These are phyloP conservation scores for Drosophila neocordata DNA, from an alignment of 1,140 invertebrate genomes.

Conservation along the genomic window DNA sequence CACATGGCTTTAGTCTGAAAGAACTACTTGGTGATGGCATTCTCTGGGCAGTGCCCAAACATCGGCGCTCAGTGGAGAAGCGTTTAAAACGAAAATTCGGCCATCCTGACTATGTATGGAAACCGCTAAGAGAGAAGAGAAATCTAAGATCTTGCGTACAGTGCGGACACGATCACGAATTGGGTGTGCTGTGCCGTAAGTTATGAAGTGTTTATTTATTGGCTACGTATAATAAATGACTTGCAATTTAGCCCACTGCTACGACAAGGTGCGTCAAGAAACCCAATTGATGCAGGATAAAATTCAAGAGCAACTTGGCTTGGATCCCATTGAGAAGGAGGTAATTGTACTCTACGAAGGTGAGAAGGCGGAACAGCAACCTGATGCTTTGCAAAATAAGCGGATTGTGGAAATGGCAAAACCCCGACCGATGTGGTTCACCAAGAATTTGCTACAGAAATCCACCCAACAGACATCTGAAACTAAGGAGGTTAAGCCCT, in stretches of 20 bases:
- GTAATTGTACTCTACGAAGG: conserved; percentile 93
- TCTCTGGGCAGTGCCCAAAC: conserved; percentile 91
- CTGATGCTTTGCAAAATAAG: conserved; percentile 86
- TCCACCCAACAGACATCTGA: conserved; percentile 87
- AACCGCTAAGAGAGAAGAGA: conserved; percentile 88
- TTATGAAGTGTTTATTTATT: conserved; percentile 85
- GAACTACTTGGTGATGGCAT: conserved; percentile 89
- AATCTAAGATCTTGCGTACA: conserved; percentile 89
- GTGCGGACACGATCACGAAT: conserved; percentile 92
- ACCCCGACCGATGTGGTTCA: conserved; percentile 90
- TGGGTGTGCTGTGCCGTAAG: conserved; percentile 90
- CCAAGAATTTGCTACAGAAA: conserved; percentile 91
- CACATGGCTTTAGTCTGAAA: conserved; percentile 83
- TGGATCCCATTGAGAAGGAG: conserved; percentile 91
- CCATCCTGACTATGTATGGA: conserved; percentile 85
- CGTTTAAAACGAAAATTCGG: conserved; percentile 89
- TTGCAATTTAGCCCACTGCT: conserved; percentile 88
- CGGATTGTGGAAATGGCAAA: conserved; percentile 89
- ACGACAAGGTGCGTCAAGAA: conserved; percentile 90
- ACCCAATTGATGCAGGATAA: conserved; percentile 90
- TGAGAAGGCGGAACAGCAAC: conserved; percentile 85
- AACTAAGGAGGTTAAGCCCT: conserved; percentile 88
- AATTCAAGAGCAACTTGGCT: conserved; percentile 88
- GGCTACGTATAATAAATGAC: background rate
- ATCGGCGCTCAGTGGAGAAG: conserved; percentile 89